Base-by-base conservation (phyloP, 1,140 invertebrate genomes). In the Cataglyphis hispanica region DNA sequence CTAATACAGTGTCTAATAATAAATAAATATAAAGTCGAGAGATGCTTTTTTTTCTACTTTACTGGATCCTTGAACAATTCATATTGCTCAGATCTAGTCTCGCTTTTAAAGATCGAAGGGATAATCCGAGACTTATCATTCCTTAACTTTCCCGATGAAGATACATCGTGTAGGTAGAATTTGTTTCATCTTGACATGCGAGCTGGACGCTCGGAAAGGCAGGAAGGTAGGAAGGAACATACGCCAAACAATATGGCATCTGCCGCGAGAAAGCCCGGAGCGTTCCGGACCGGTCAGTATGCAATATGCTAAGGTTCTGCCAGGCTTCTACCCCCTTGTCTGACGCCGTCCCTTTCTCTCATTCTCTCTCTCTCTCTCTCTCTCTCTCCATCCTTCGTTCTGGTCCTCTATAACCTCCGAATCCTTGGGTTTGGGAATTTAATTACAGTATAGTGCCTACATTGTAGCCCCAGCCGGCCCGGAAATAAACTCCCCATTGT, bases 401-500 rank as follows among this genome's bases (percentile, higher is more conserved):
- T 85, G 77, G 81, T 90, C 87, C 90, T 91, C 90, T 89, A 91
- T 90, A 91, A 91, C 90, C 90, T 89, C 84, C 90, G 89, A 94
- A 94, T 94, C 94, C 93, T 93, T 93, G 93, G 94, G 92, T 94
- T 94, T 95, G 94, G 93, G 94, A 95, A 95, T 95, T 95, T 95
- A 95, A 95, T 95, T 95, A 95, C 94, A 94, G 91, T 94, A 94
- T 94, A 94, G 94, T 95, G 94, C 94, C 94, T 94, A 94, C 93
- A 95, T 95, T 95, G 94, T 95, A 95, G 92, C 92, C 93, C 93
- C 93, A 95, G 94, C 93, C 94, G 93, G 92, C 92, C 93, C 94
- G 94, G 94, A 95, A 95, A 95, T 95, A 95, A 95, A 95, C 94
- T 95, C 93, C 92, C 94, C 94, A 95, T 95, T 95, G 94, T 95